A percentile compares a stretch with the other conserved stretches of the same genome.
Conservation (phyloP, 2,797 vertebrate species). For the Triplophysa bombifrons region DNA sequence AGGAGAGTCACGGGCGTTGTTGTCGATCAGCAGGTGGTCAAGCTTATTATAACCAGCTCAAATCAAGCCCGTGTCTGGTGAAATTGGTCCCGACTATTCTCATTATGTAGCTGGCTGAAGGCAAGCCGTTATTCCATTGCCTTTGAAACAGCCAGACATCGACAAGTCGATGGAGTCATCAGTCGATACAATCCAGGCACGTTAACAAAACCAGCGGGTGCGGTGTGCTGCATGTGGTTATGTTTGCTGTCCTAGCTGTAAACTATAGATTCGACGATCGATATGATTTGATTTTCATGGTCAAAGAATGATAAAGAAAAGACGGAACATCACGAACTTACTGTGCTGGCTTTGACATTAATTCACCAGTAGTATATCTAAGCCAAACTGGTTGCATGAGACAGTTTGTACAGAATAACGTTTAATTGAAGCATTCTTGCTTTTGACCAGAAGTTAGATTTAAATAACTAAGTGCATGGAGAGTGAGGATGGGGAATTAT, state of each 20-base stretch:
- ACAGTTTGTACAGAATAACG: not conserved
- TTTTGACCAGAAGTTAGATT: not conserved
- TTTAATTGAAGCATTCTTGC: not conserved
- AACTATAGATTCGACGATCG: slow-evolving; percentile 37
- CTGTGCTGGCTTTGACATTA: slow-evolving; percentile 13
- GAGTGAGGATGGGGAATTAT: not conserved
- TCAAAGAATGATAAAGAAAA: slow-evolving; percentile 17
- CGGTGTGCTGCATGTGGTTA: slow-evolving; percentile 35
- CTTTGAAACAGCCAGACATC: slow-evolving; percentile 47
- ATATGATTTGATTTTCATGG: slow-evolving; percentile 45
- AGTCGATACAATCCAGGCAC: slow-evolving; percentile 41
- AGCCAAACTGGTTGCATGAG: not conserved
- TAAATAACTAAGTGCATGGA: slow-evolving; percentile 3
- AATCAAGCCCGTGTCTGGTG: slow-evolving; percentile 40
- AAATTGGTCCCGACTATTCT: slow-evolving; percentile 47
- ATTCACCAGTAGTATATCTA: not conserved
- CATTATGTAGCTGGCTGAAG: slow-evolving; percentile 26
- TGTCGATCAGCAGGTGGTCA: slow-evolving; percentile 59
- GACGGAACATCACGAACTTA: not conserved
- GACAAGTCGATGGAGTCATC: slow-evolving; percentile 31
- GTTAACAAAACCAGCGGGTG: slow-evolving; percentile 43
- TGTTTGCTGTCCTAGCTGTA: slow-evolving; percentile 46
- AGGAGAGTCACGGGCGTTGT: slow-evolving; percentile 67
- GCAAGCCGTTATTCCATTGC: slow-evolving; percentile 34
- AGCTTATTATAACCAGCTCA: slow-evolving; percentile 60